These are phyloP conservation scores for Myiotriccus ornatus DNA, from an alignment of 2,797 vertebrate species.

Conservation along the genomic window DNA sequence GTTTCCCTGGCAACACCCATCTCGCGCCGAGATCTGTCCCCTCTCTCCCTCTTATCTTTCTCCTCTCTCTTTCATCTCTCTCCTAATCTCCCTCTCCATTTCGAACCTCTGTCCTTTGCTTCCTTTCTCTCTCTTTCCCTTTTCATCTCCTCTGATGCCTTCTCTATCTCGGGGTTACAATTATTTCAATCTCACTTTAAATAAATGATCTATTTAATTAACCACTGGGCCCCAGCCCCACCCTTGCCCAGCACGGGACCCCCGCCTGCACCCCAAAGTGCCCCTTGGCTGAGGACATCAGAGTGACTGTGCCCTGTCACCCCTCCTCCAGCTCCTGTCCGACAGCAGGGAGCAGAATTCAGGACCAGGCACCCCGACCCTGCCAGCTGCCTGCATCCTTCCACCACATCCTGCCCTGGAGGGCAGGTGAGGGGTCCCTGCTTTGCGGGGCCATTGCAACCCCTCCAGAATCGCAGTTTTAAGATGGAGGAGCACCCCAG, in stretches of 20 bases:
- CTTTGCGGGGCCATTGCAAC: background rate
- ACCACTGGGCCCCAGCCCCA: background rate
- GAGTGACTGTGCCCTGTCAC: background rate
- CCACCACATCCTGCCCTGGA: background rate
- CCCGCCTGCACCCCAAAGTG: background rate
- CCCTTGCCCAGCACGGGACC: background rate
- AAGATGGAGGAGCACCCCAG: background rate
- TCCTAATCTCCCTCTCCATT: conserved; percentile 56
- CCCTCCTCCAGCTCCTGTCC: background rate
- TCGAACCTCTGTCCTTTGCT: conserved; percentile 61
- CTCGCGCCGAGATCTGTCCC: conserved; percentile 65
- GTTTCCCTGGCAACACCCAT: conserved; percentile 81
- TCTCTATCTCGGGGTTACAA: conserved; percentile 41
- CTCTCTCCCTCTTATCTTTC: conserved; percentile 66
- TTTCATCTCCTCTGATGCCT: conserved; percentile 41
- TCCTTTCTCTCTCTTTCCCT: conserved; percentile 50
- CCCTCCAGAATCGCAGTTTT: background rate
- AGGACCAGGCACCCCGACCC: background rate
- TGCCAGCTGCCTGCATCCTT: background rate
- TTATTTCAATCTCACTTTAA: conserved; percentile 57
- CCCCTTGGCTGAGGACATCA: rapidly evolving
- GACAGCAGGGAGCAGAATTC: background rate
- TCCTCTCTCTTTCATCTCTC: conserved; percentile 63
- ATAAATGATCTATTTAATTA: background rate
- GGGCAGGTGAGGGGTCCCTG: background rate